These are phyloP conservation scores for Lepus oiostolus DNA, from an alignment of 2,797 vertebrate species.

Conservation along the genomic window DNA sequence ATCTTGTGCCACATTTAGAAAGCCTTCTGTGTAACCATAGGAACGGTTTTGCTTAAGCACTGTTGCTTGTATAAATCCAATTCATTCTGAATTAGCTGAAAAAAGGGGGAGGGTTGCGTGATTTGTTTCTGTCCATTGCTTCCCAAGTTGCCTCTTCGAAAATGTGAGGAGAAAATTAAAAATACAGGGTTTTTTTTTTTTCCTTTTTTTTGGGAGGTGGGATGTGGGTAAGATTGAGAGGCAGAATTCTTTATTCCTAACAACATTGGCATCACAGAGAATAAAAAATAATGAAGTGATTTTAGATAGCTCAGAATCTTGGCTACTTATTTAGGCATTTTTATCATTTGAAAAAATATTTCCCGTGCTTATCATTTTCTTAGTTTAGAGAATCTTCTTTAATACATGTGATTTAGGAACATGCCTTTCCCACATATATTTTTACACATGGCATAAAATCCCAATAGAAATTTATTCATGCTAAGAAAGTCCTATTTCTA, in stretches of 20 bases:
- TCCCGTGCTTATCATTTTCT: constrained; percentile 45
- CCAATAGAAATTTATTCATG: constrained; percentile 28
- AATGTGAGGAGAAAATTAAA: constrained; percentile 58
- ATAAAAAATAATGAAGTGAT: background rate
- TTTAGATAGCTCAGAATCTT: constrained; percentile 4
- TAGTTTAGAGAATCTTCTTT: constrained; percentile 51
- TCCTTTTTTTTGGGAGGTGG: background rate
- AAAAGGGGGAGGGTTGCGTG: background rate
- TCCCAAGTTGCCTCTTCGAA: constrained; percentile 63
- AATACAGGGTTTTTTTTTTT: background rate
- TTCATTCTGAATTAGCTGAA: constrained; percentile 71
- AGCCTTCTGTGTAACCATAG: constrained; percentile 88
- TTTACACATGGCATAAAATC: constrained; percentile 25
- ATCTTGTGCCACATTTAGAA: constrained; percentile 81
- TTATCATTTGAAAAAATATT: constrained; percentile 50
- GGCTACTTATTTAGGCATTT: constrained; percentile 51
- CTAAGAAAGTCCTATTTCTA: constrained; percentile 19
- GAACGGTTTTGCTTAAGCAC: constrained; percentile 83
- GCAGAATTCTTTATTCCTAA: constrained; percentile 3
- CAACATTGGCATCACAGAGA: background rate
- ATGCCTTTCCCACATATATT: background rate
- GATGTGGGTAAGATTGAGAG: background rate
- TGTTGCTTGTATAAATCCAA: constrained; percentile 74
- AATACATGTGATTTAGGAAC: constrained; percentile 7
- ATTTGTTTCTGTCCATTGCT: constrained; percentile 58